Percentiles rank a stretch among this genome's conserved stretches.
phyloP scores from a whole-genome alignment of 2,113 vertebrate genomes.

The Cyprinodon tularosa region DNA sequence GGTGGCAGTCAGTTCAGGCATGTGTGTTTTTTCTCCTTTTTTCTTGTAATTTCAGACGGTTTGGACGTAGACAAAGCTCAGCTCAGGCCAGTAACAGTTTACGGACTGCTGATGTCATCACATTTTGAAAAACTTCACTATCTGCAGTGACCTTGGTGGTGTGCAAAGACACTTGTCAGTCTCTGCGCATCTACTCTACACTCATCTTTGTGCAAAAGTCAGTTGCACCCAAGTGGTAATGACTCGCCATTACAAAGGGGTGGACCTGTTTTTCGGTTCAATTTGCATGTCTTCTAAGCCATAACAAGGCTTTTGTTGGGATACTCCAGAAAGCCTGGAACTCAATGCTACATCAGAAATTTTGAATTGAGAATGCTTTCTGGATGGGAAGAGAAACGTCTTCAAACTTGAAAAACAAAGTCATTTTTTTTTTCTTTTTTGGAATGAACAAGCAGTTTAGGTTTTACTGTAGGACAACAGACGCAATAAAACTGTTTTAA shows the following conservation, averaged over 20 bases:
- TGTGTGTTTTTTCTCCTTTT: slow-evolving; percentile 59
- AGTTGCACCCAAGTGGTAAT: too few species aligned
- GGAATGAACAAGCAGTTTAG: background rate
- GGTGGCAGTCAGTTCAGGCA: background rate
- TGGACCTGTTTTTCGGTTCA: too few species aligned
- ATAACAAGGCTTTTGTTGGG: too few species aligned
- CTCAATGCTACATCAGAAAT: too few species aligned
- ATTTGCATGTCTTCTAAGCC: too few species aligned
- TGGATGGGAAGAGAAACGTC: too few species aligned
- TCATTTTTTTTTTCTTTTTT: too few species aligned
- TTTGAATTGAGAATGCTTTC: too few species aligned
- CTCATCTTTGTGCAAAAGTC: background rate
- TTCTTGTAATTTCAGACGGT: slow-evolving; percentile 92
- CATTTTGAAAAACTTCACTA: slow-evolving; percentile 97
- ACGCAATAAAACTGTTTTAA: background rate
- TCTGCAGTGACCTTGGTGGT: slow-evolving; percentile 81
- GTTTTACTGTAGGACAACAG: background rate
- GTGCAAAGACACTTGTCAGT: background rate
- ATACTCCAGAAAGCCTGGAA: too few species aligned
- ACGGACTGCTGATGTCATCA: slow-evolving; percentile 94
- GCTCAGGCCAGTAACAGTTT: slow-evolving; percentile 90
- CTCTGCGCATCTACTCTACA: background rate
- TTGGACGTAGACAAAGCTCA: slow-evolving; percentile 78
- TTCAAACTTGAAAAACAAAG: too few species aligned
- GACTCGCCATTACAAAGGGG: too few species aligned